phyloP scores from a whole-genome alignment of 2,113 vertebrate genomes.

The Sander vitreus region DNA sequence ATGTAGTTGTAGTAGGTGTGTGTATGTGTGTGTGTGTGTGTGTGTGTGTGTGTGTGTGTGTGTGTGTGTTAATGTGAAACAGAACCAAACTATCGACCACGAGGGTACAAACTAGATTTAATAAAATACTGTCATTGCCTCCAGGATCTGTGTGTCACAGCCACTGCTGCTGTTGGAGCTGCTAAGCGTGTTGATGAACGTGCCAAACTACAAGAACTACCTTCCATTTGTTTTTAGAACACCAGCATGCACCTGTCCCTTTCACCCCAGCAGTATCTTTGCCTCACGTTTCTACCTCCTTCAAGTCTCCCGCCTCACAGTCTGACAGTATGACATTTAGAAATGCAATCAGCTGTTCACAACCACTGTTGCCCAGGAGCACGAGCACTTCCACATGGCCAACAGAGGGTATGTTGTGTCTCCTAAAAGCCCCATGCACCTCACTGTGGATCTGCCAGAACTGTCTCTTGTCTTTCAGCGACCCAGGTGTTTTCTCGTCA shows the following conservation, averaged over 20 bases:
- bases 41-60: no score
- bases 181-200: background rate
- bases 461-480: constrained; percentile 50
- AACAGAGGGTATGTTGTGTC: constrained; percentile 24
- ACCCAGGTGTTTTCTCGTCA: constrained; percentile 43
- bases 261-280: background rate
- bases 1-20: no score
- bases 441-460: constrained; percentile 23
- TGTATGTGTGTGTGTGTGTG: no score
- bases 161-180: background rate
- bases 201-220: background rate
- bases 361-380: constrained; percentile 10
- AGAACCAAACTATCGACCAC: no score
- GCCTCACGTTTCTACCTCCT: no score
- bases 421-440: constrained; percentile 23
- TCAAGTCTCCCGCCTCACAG: background rate
- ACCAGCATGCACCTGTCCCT: background rate
- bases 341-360: constrained; percentile 51
- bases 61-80: no score
- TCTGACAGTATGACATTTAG: background rate
- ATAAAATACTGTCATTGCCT: background rate
- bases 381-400: constrained; percentile 1
- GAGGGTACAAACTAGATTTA: no score
- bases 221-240: background rate
- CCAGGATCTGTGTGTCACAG: background rate